Evolutionary conservation across 2,888 invertebrate species (phyloP).

Genomic region (Tetragonisca angustula): DNA sequence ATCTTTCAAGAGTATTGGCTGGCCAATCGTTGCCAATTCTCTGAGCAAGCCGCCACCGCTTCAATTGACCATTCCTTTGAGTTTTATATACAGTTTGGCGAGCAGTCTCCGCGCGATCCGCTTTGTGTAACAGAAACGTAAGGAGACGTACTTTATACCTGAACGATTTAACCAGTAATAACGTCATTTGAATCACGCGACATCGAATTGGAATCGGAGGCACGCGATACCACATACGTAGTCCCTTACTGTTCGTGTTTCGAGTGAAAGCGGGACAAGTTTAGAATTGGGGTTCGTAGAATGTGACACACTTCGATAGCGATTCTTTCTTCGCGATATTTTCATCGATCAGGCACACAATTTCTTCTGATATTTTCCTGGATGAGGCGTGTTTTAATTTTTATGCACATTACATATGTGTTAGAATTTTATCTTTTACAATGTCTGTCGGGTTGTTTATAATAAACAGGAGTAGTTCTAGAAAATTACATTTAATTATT

Average conservation of each 20-base stretch:
- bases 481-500: too few relatives aligned
- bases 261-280: background rate
- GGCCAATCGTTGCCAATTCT: conserved; percentile 71
- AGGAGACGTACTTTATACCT: conserved; percentile 41
- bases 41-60: conserved; percentile 68
- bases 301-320: background rate
- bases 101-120: conserved; percentile 21
- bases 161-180: conserved; percentile 42
- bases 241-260: background rate
- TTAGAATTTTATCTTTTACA: too few relatives aligned
- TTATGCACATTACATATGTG: background rate
- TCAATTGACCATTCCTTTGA: conserved; percentile 68
- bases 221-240: conserved; percentile 33
- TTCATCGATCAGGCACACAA: background rate
- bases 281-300: background rate
- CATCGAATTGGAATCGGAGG: conserved; percentile 12
- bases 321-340: background rate
- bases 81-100: conserved; percentile 60
- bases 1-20: conserved; percentile 79
- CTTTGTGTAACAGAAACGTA: conserved; percentile 8
- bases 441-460: too few relatives aligned
- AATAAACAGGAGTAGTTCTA: too few relatives aligned
- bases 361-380: background rate
- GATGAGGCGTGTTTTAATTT: too few relatives aligned
- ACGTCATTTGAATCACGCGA: conserved; percentile 53